Conservation (phyloP, 2,797 vertebrate species). For the Thamnophis elegans region DNA sequence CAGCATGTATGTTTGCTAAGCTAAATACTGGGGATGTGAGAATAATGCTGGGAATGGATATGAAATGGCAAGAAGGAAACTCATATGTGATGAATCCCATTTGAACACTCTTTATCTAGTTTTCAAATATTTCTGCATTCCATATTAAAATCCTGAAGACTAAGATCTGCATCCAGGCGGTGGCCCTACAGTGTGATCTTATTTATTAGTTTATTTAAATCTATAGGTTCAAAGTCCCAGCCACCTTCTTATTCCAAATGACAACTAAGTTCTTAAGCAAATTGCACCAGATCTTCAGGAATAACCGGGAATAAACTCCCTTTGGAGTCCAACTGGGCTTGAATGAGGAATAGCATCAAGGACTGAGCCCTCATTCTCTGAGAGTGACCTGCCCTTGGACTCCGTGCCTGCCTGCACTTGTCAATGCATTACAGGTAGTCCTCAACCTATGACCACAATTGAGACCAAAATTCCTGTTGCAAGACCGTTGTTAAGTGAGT, state of each 20-base stretch:
- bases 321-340: neutral
- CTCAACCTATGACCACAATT: neutral
- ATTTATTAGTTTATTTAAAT: neutral
- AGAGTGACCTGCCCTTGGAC: neutral
- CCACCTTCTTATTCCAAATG: neutral
- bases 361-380: neutral
- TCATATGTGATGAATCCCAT: neutral
- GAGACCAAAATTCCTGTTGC: neutral
- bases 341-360: neutral
- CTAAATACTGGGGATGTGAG: neutral
- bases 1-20: slow-evolving; percentile 11
- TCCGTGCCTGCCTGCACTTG: neutral
- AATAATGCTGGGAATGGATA: neutral
- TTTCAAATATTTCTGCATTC: neutral
- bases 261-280: neutral
- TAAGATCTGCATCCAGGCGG: neutral
- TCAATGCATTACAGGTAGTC: neutral
- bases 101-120: neutral
- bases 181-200: neutral
- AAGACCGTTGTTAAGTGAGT: neutral
- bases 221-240: neutral
- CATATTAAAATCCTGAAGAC: neutral
- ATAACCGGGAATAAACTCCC: neutral
- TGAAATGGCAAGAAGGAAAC: rapidly evolving
- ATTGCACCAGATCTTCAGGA: neutral